Evolutionary conservation across 1,140 invertebrate genomes (phyloP).

Genomic region (Radopholus similis): DNA sequence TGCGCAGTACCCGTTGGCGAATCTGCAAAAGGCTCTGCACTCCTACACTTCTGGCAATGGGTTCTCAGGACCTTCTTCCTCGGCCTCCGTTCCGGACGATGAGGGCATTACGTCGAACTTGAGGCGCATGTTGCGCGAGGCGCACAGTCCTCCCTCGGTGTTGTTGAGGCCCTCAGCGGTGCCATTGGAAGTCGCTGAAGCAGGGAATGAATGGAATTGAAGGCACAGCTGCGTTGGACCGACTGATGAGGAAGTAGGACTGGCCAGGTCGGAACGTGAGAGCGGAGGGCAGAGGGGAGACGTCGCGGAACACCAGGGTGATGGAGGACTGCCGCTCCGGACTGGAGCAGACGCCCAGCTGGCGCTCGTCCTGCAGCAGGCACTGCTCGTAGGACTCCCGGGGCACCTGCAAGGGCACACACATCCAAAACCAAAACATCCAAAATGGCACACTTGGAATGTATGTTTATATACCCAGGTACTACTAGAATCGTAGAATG

Average conservation of each 20-base stretch:
- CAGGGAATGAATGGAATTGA: slow-evolving; percentile 6
- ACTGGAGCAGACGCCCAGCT: slow-evolving; percentile 40
- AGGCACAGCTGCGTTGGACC: not conserved
- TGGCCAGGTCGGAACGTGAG: slow-evolving; percentile 40
- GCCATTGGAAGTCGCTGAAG: slow-evolving; percentile 46
- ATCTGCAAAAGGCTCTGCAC: not conserved
- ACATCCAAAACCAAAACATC: too few species aligned
- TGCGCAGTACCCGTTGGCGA: not conserved
- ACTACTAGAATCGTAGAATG: too few species aligned
- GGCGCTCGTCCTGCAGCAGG: slow-evolving; percentile 28
- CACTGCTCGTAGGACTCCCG: slow-evolving; percentile 44
- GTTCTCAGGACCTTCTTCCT: not conserved
- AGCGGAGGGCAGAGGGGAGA: slow-evolving; percentile 43
- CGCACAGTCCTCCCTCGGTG: slow-evolving; percentile 37
- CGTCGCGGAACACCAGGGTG: slow-evolving; percentile 41
- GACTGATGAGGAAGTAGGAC: slow-evolving; percentile 43
- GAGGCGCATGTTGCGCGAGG: slow-evolving; percentile 37
- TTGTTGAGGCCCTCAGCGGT: slow-evolving; percentile 36
- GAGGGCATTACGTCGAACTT: slow-evolving; percentile 41
- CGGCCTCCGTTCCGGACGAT: slow-evolving; percentile 7
- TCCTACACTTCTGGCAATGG: not conserved
- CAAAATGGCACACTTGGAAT: too few species aligned
- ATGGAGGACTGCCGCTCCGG: slow-evolving; percentile 43
- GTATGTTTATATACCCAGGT: too few species aligned
- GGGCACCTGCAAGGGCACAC: slow-evolving; percentile 35